A percentile compares a stretch with the other conserved stretches of the same genome.
phyloP scores from a whole-genome alignment of 2,113 vertebrate genomes.

The Lamprotornis superbus region DNA sequence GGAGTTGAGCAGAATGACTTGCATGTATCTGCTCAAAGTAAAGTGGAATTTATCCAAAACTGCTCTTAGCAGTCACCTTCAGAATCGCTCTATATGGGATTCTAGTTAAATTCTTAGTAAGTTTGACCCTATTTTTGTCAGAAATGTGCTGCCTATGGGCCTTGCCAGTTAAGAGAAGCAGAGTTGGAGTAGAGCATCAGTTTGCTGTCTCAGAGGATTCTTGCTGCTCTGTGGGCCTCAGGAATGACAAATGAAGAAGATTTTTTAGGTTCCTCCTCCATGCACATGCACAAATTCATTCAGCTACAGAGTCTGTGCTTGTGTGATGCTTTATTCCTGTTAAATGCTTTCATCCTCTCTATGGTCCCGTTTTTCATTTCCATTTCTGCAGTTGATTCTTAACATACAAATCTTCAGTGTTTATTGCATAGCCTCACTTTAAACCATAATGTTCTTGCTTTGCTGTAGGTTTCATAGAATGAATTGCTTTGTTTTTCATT shows the following conservation, averaged over 20 bases:
- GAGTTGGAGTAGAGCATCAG: accelerated
- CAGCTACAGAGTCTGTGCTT: background rate
- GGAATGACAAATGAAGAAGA: background rate
- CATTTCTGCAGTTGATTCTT: background rate
- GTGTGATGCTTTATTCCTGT: background rate
- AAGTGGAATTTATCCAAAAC: background rate
- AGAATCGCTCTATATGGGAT: background rate
- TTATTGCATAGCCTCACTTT: background rate
- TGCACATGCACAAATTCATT: accelerated
- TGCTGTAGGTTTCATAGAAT: background rate
- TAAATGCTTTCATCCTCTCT: background rate
- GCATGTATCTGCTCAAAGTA: background rate
- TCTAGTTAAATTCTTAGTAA: background rate
- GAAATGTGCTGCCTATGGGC: background rate
- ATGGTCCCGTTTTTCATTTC: background rate
- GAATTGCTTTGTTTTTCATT: slow-evolving; percentile 13
- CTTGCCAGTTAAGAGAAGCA: background rate
- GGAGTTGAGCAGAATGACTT: background rate
- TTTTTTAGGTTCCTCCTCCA: background rate
- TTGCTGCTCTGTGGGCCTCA: background rate
- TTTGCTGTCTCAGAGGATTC: background rate
- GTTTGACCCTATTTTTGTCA: background rate
- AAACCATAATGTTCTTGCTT: background rate
- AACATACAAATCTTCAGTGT: background rate
- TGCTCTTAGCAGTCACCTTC: background rate